Percentiles rank a stretch among this genome's conserved stretches.
Conservation (phyloP, 2,113 vertebrate genomes). For the Callaeas wilsoni region DNA sequence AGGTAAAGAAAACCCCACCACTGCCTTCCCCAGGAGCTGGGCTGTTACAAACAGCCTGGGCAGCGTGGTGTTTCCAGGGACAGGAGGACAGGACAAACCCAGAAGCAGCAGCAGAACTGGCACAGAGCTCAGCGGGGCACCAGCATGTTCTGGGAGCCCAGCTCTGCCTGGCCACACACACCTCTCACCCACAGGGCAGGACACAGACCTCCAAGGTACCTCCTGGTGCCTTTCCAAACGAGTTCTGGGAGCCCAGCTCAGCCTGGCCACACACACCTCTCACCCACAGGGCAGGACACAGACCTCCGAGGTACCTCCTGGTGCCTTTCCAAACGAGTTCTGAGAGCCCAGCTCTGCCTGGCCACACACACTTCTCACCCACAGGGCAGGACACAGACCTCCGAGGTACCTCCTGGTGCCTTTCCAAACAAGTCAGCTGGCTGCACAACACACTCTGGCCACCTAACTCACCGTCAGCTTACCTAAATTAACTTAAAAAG, state of each 20-base stretch:
- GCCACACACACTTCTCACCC: not conserved
- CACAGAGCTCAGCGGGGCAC: not conserved
- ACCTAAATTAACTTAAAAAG: not conserved
- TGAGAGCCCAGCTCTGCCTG: not conserved
- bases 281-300: not conserved
- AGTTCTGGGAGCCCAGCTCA: too few species aligned
- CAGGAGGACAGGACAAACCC: not conserved
- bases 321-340: not conserved
- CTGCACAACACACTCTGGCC: not conserved
- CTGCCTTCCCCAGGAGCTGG: not conserved
- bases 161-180: not conserved
- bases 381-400: not conserved
- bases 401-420: not conserved
- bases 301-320: not conserved
- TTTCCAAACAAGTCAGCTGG: not conserved
- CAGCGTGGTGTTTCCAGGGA: fast-evolving
- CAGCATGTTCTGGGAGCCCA: fast-evolving
- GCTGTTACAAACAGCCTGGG: not conserved
- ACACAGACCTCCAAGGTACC: not conserved
- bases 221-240: not conserved
- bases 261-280: not conserved
- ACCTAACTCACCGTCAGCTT: not conserved
- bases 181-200: not conserved
- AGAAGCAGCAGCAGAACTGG: not conserved
- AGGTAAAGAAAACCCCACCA: not conserved